Conservation (phyloP, 1,140 invertebrate species). For the Drosophila ercepeae region DNA sequence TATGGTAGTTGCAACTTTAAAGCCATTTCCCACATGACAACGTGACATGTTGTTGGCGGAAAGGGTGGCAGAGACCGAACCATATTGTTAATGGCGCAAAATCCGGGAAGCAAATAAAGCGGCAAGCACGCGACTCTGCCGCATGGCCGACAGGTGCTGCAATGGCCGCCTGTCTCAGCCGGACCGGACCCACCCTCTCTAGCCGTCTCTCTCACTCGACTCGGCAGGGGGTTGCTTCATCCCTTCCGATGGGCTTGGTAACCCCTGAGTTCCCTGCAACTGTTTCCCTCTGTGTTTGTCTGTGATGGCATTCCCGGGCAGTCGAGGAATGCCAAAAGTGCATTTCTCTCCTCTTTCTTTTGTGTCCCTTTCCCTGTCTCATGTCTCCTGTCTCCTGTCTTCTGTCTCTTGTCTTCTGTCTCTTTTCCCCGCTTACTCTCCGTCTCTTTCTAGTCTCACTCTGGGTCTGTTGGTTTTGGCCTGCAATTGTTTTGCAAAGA, state of each 20-base stretch:
- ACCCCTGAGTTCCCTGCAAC: conserved; percentile 52
- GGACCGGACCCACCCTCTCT: conserved; percentile 14
- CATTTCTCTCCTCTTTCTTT: conserved; percentile 47
- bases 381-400: too few species aligned
- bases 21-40: conserved; percentile 21
- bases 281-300: conserved; percentile 21
- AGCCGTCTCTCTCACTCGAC: conserved; percentile 12
- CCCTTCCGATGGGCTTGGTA: conserved; percentile 6
- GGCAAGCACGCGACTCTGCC: conserved; percentile 48
- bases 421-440: conserved; percentile 15
- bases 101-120: conserved; percentile 63
- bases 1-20: not conserved
- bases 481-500: conserved; percentile 80
- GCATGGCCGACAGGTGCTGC: conserved; percentile 83
- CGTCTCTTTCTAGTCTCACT: conserved; percentile 12
- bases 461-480: conserved; percentile 34
- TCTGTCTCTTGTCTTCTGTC: too few species aligned
- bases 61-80: conserved; percentile 40
- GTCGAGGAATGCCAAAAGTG: conserved; percentile 76
- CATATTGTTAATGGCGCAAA: conserved; percentile 81
- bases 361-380: conserved; percentile 11
- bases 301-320: conserved; percentile 68
- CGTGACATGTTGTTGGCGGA: conserved; percentile 24
- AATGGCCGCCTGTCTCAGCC: conserved; percentile 64
- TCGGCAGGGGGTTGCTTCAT: conserved; percentile 37